Base-by-base conservation (phyloP, 1,140 invertebrate genomes). In the Lerema accius region DNA sequence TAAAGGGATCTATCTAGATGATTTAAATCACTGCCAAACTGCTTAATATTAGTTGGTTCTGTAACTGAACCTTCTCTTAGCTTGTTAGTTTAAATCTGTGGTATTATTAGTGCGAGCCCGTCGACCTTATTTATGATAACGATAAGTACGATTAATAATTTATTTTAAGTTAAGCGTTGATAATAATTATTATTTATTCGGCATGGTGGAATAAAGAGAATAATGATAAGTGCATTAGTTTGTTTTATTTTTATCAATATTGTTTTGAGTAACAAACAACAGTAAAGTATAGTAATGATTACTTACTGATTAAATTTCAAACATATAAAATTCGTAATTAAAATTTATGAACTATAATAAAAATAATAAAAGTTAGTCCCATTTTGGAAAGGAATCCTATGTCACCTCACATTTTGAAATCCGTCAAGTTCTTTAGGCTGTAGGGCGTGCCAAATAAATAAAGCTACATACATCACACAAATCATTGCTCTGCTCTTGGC, bases 161-260 rank as follows among this genome's bases (percentile, higher is more conserved):
- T 84, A 86, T 82, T 84, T 80, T 78, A 80, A 69, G 70, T 67
- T 80, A 82, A 78, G 80, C 26, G 55, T 71, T 78, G 65, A 65
- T 78, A 55, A 43, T 82, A 87, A 88, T 79, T 64, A 42, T 80
- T 90, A 89, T 90, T 90, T 90, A 90, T 90, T 87, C 80, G 80
- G 80, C 84, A 90, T 80, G 76, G 76, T 77, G 73, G 79, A 87
- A 82, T 88, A 79, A 85, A 87, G 70, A 60, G 68, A 67, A 53
- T 74, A 68, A 69, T 75, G 46, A 64, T 63, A 28, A 28, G 40
- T 58, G 42, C 14, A 45, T 23, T 50, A 43, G 32, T 65, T 42
- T 61, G 60, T 70, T 74, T 77, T 59, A 71, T 68, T 65, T 64
- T 60, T 39, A 60, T 51, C n/a, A n/a, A n/a, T n/a, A n/a, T n/a